These are phyloP conservation scores for Drosophila mojavensis DNA, from an alignment of 1,140 invertebrate species.

Conservation along the genomic window DNA sequence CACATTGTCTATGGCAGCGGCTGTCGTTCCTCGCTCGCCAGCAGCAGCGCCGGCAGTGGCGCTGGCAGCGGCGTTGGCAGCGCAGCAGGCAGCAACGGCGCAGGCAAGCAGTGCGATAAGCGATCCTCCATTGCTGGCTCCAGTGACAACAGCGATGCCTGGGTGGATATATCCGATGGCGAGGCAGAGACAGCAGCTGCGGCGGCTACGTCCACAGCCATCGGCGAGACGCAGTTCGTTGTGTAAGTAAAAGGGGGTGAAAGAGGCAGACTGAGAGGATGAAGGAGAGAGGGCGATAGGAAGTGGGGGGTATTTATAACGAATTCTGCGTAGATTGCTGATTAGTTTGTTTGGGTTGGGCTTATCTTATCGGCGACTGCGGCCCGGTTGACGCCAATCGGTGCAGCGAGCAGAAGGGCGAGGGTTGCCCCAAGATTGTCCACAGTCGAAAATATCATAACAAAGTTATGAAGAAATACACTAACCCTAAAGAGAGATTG, in stretches of 20 bases:
- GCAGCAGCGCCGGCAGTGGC: slow-evolving; percentile 77
- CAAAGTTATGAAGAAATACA: not conserved
- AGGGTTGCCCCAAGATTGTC: not conserved
- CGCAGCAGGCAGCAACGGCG: slow-evolving; percentile 36
- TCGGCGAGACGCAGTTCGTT: slow-evolving; percentile 77
- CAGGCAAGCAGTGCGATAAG: slow-evolving; percentile 47
- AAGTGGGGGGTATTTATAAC: not conserved
- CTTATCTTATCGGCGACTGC: slow-evolving; percentile 50
- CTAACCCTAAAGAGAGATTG: slow-evolving; percentile 25
- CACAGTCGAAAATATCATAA: not conserved
- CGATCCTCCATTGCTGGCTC: slow-evolving; percentile 83
- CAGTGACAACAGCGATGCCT: slow-evolving; percentile 87
- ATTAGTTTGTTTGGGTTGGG: slow-evolving; percentile 62
- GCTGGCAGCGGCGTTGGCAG: slow-evolving; percentile 67
- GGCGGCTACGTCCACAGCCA: not conserved
- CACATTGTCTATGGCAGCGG: slow-evolving; percentile 85
- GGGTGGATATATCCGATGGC: slow-evolving; percentile 87
- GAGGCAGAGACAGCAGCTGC: slow-evolving; percentile 31
- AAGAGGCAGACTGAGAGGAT: not conserved
- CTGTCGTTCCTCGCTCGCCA: slow-evolving; percentile 62
- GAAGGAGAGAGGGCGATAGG: not conserved
- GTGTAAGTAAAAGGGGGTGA: slow-evolving; percentile 78
- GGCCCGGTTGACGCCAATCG: slow-evolving; percentile 34
- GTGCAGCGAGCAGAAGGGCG: not conserved
- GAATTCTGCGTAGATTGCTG: slow-evolving; percentile 71